A percentile compares a stretch with the other conserved stretches of the same genome.
phyloP scores from a whole-genome alignment of 2,797 vertebrate genomes.

The Falco naumanni region DNA sequence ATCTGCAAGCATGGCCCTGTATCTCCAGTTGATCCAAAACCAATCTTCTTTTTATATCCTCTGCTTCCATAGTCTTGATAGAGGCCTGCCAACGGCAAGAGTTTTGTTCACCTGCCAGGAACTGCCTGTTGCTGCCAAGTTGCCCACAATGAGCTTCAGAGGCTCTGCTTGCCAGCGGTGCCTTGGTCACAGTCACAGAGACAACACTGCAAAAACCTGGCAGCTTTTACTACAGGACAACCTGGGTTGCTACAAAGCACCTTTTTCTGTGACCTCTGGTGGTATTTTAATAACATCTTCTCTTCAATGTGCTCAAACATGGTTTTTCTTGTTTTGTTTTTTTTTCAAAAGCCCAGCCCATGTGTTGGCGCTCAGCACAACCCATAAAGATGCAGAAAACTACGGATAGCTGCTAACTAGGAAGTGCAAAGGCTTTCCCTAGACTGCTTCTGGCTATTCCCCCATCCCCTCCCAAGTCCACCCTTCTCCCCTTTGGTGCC shows the following conservation, averaged over 20 bases:
- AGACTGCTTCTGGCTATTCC: background rate
- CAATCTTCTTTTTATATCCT: background rate
- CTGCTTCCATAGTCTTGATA: background rate
- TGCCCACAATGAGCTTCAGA: background rate
- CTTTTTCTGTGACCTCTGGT: background rate
- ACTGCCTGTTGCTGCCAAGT: background rate
- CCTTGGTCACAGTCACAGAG: background rate
- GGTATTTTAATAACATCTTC: background rate
- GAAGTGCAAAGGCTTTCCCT: background rate
- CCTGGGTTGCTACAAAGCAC: background rate
- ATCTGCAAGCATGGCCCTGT: accelerated
- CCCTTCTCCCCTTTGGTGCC: background rate
- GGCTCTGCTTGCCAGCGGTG: background rate
- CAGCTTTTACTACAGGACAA: background rate
- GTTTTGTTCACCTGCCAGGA: constrained; percentile 7
- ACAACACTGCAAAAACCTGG: background rate
- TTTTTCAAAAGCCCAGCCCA: accelerated
- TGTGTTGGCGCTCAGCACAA: background rate
- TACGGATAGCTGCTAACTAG: accelerated
- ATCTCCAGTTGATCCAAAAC: background rate
- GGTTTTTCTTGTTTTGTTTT: background rate
- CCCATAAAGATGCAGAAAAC: background rate
- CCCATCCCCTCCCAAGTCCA: background rate
- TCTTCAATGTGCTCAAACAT: background rate
- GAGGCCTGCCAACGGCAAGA: background rate